These are phyloP conservation scores for Drosophila colorata DNA, from an alignment of 2,888 invertebrate genomes.

Conservation along the genomic window DNA sequence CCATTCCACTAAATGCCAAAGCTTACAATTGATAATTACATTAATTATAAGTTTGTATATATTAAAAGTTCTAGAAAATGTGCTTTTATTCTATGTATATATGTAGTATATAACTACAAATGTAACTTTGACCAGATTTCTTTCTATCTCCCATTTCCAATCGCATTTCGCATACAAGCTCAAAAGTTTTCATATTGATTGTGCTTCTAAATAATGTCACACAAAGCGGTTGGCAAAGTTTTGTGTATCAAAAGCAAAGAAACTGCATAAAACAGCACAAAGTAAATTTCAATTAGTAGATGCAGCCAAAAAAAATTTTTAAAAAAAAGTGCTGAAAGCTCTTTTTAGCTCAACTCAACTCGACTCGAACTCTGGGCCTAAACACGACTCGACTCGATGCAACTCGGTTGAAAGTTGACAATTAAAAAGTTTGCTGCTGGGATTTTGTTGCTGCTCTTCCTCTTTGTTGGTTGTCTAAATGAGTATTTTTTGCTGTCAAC, in stretches of 20 bases:
- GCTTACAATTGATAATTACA: neutral
- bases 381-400: conserved; percentile 28
- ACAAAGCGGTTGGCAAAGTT: conserved; percentile 16
- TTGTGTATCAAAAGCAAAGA: conserved; percentile 13
- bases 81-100: neutral
- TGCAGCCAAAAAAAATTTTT: conserved; percentile 18
- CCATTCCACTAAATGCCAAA: neutral
- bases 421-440: conserved; percentile 73
- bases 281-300: conserved; percentile 67
- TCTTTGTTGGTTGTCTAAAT: conserved; percentile 42
- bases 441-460: conserved; percentile 41
- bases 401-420: conserved; percentile 75
- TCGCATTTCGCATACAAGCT: conserved; percentile 1
- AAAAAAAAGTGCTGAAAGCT: conserved; percentile 24
- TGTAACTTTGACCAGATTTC: too few species aligned
- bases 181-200: conserved; percentile 5
- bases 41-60: neutral
- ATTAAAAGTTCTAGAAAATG: too few species aligned
- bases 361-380: conserved; percentile 30
- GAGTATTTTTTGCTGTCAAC: conserved; percentile 55
- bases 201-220: conserved; percentile 24
- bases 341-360: conserved; percentile 18
- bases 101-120: neutral
- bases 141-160: neutral
- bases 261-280: conserved; percentile 19